phyloP scores from a whole-genome alignment of 2,113 vertebrate species.

The Fukomys damarensis region DNA sequence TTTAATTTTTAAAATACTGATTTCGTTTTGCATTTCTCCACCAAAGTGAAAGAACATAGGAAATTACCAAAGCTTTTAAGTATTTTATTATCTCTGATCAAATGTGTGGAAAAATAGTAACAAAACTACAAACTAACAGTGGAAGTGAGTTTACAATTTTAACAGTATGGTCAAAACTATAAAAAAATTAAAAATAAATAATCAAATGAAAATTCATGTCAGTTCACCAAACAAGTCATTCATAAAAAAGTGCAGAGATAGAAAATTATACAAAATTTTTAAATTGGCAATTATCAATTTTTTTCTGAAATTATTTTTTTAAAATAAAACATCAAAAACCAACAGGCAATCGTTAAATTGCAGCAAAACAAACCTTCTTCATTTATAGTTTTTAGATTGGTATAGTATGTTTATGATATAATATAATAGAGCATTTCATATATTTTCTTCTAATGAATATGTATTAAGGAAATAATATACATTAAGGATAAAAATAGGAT shows the following conservation, averaged over 20 bases:
- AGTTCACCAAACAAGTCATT: background rate
- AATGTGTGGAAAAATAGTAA: background rate
- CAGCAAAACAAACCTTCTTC: background rate
- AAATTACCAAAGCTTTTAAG: background rate
- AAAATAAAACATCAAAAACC: background rate
- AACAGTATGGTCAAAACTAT: background rate
- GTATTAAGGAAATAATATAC: background rate
- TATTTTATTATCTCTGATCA: background rate
- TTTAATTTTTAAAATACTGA: background rate
- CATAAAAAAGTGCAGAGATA: background rate
- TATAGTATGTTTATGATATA: background rate
- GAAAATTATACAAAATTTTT: background rate
- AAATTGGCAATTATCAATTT: background rate
- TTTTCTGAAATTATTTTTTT: background rate
- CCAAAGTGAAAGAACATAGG: background rate
- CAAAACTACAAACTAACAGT: background rate
- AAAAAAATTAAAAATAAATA: background rate
- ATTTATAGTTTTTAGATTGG: background rate
- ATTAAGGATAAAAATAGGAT: background rate
- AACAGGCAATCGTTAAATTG: background rate
- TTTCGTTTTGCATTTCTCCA: constrained; percentile 30
- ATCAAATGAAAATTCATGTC: background rate
- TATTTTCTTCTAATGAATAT: background rate
- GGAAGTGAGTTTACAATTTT: background rate
- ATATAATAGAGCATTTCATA: background rate